Conservation (phyloP, 2,113 vertebrate genomes). For the Grus americana region DNA sequence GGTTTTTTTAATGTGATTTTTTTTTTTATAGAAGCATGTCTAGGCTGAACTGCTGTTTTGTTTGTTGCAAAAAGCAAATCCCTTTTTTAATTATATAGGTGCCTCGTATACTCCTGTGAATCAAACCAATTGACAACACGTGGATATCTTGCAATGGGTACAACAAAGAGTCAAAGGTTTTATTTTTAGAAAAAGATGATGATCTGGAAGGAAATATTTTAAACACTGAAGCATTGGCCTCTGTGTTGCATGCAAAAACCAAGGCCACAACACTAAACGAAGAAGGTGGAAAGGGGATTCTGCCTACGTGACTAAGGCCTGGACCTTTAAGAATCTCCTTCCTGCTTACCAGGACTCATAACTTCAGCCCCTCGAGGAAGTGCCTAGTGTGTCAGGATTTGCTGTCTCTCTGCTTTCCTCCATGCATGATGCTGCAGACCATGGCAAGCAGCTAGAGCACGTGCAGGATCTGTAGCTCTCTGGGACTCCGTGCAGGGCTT, state of each 20-base stretch:
- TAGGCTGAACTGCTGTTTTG: neutral
- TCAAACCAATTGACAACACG: neutral
- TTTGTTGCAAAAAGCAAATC: neutral
- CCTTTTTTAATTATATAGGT: neutral
- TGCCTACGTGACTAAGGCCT: neutral
- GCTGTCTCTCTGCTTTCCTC: neutral
- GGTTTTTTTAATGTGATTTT: neutral
- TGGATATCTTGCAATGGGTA: neutral
- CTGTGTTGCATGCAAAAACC: rapidly evolving
- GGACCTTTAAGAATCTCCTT: neutral
- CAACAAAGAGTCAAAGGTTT: neutral
- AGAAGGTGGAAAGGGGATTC: neutral
- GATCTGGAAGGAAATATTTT: neutral
- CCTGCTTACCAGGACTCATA: neutral
- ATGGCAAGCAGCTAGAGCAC: neutral
- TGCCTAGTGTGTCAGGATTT: neutral
- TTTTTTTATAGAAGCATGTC: neutral
- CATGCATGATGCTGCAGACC: neutral
- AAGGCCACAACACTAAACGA: neutral
- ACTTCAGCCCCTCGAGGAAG: neutral
- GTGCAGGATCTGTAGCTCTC: rapidly evolving
- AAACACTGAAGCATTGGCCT: neutral
- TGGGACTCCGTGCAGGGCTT: neutral
- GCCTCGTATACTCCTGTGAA: neutral
- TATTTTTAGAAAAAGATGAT: neutral